Evolutionary conservation across 2,797 vertebrate genomes (phyloP).

Genomic region (Tiaroga cobitis): DNA sequence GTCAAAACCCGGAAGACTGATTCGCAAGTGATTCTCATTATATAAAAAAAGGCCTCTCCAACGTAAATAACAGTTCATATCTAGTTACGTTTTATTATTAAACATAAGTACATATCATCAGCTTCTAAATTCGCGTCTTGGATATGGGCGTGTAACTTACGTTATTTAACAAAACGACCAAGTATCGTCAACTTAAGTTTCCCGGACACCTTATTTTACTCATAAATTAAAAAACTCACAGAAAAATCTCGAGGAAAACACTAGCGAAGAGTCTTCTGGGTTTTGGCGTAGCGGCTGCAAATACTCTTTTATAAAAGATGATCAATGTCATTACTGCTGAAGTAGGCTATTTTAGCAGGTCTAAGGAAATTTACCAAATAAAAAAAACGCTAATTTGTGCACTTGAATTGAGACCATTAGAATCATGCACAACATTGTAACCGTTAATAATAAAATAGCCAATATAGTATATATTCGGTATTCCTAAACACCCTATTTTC

Average conservation of each 20-base stretch:
- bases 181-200: neutral
- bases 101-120: no score
- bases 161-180: neutral
- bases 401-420: neutral
- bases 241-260: no score
- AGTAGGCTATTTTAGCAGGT: neutral
- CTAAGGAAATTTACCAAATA: neutral
- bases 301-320: no score
- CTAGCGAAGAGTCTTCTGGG: no score
- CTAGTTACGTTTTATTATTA: neutral
- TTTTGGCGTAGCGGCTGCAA: no score
- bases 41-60: neutral
- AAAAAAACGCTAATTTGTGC: neutral
- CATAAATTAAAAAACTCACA: no score
- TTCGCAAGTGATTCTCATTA: neutral
- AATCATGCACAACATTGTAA: neutral
- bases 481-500: neutral
- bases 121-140: neutral
- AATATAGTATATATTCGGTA: neutral
- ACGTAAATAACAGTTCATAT: neutral
- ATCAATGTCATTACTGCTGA: no score
- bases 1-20: neutral
- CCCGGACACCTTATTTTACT: neutral
- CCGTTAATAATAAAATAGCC: neutral
- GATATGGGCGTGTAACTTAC: neutral